A percentile compares a stretch with the other conserved stretches of the same genome.
These are phyloP conservation scores for Pygocentrus nattereri DNA, from an alignment of 2,797 vertebrate genomes.

Conservation along the genomic window DNA sequence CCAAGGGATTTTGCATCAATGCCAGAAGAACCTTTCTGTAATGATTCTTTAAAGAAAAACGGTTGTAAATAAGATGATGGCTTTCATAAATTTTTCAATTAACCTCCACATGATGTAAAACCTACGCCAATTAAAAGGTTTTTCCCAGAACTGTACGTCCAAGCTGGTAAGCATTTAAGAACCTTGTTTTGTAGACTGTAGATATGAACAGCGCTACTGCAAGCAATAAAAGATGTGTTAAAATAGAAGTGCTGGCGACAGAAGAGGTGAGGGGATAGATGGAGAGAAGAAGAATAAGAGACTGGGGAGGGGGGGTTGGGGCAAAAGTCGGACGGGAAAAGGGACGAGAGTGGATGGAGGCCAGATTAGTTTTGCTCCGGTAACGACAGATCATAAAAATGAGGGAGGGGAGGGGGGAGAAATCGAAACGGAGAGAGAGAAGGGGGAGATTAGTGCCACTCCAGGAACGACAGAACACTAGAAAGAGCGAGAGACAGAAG, in stretches of 20 bases:
- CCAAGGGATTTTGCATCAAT: no score
- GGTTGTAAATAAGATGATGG: no score
- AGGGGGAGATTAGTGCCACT: conserved; percentile 83
- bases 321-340: conserved; percentile 33
- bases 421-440: conserved; percentile 73
- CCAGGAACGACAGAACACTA: conserved; percentile 77
- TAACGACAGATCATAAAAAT: conserved; percentile 84
- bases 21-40: no score
- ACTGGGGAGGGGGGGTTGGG: conserved; percentile 41
- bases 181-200: neutral
- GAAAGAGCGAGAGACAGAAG: conserved; percentile 30
- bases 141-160: neutral
- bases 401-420: conserved; percentile 68
- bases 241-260: neutral
- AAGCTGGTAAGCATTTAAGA: neutral
- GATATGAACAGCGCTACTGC: neutral
- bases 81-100: no score
- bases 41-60: no score
- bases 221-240: neutral
- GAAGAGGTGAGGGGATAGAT: neutral
- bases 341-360: conserved; percentile 69
- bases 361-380: conserved; percentile 84
- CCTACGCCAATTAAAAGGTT: neutral
- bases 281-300: neutral
- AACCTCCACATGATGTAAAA: neutral